Base-by-base conservation (phyloP, 2,113 vertebrate species). In the Sphaerodactylus townsendi region DNA sequence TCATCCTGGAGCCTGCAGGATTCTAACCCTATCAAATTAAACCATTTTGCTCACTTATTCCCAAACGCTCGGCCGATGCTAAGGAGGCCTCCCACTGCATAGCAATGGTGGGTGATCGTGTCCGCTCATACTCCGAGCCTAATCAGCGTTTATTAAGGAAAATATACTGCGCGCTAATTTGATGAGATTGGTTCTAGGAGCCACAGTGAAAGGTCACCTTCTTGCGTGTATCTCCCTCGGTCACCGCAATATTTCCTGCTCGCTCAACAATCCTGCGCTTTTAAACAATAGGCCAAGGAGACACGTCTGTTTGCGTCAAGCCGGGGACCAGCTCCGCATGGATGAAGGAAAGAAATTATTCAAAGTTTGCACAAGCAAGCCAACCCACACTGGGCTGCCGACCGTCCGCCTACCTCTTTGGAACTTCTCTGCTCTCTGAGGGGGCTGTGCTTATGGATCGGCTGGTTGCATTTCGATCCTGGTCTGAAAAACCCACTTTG, bases 11-110 rank as follows among this genome's bases (percentile, higher is more conserved):
- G 98, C 98, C 99, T 99, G 98, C 98, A 99, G 98, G 98, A 99
- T 99, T 98, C 98, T 99, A 99, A 99, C 99, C 98, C 98, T 98
- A 99, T 99, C 98, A 99, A 99, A 99, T 99, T 99, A 99, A 99
- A 99, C 98, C 98, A 98, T 98, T 99, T 99, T 99, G 98, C 98
- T 99, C 99, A 99, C 98, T 99, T 99, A 99, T 98, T 98, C 98
- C 98, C 98, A 92, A 97, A 98, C 96, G 98, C 98, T 97, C 94
- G 96, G 97, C 97, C 92, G 96, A 97, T 96, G 96, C 97, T 98
- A 97, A 98, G 97, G 97, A 97, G 97, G 97, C 97, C 96, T 98
- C 98, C 97, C 95, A 95, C 98, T 97, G 98, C 98, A 98, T 99
- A 98, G 98, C 98, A 98, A 99, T 98, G 97, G 96, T 93, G 94